Evolutionary conservation across 2,113 vertebrate genomes (phyloP), one percentile per base, ranked within the genome.

Genomic region (Corythornis madagascariensis): DNA sequence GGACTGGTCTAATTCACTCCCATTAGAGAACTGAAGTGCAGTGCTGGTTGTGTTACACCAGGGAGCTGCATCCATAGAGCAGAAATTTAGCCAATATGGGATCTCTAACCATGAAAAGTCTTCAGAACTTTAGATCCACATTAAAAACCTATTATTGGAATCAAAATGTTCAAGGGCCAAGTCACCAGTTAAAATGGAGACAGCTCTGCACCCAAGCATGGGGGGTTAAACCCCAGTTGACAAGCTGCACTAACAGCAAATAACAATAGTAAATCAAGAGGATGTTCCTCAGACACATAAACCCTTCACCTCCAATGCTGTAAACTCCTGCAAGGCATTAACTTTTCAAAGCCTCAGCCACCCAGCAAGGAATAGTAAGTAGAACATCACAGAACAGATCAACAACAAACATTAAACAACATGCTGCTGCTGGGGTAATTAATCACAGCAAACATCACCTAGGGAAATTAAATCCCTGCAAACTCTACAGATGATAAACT

Each of bases 1-100:
- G 43, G 43, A 45, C 43, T 45, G 43, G 7, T 45, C 43, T 45
- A 45, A 45, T 45, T 45, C 43, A 45, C 43, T 15, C 43, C 43
- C 43, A 65, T 63, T 89, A 90, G 82, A 82, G 63, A 93, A 79
- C 70, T n/a, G 29, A 86, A 89, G 55, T 66, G 22, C 63, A 89
- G 86, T 73, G 60, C 20, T 80, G 16, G 19, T 56, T 90, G 71
- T 89, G 35, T 53, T 73, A 83, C 75, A 60, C 60, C 63, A 67
- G 65, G 76, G 75, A 95, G 40, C 64, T 61, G 56, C 86, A 94
- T 89, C 28, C 48, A 73, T 59, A 52, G 47, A 87, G 45, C 63
- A 86, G 42, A 86, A 94, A 82, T 92, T 40, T 57, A 90, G 50
- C 45, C 81, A 79, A 21, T 55, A 79, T 10, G 47, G 59, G 22